Percentiles rank a stretch among this genome's conserved stretches.
These are phyloP conservation scores for Zosterops lateralis DNA, from an alignment of 2,113 vertebrate genomes.

Conservation along the genomic window DNA sequence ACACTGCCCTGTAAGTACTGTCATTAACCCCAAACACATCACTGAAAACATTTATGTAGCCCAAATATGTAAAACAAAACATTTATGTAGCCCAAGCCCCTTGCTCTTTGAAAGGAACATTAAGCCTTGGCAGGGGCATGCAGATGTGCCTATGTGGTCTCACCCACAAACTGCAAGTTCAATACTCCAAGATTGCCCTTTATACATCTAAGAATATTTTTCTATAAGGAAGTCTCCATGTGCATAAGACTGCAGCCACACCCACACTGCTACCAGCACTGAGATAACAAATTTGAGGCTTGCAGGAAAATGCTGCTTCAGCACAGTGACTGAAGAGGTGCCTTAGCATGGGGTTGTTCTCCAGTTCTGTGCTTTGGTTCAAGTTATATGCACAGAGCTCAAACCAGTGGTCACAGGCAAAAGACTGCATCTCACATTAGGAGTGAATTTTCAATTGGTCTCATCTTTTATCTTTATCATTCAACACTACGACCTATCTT, in stretches of 20 bases:
- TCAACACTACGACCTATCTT: background rate
- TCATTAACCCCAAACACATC: background rate
- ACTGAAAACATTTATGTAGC: background rate
- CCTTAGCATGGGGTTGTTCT: background rate
- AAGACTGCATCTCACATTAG: background rate
- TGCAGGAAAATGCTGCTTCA: background rate
- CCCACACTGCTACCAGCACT: background rate
- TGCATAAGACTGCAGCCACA: background rate
- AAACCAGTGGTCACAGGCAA: background rate
- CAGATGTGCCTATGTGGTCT: background rate
- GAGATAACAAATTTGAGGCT: background rate
- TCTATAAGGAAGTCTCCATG: background rate
- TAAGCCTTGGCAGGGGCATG: background rate
- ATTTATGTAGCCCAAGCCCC: background rate
- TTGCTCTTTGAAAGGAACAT: background rate
- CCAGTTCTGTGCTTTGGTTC: background rate
- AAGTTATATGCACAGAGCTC: background rate
- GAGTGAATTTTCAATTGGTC: background rate
- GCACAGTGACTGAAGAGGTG: background rate
- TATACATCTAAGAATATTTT: background rate
- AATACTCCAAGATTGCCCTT: background rate
- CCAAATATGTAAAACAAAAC: background rate
- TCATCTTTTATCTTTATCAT: background rate
- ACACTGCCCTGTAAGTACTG: background rate
- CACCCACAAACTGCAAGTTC: background rate